phyloP scores from a whole-genome alignment of 2,113 vertebrate species.

The Mobula hypostoma region DNA sequence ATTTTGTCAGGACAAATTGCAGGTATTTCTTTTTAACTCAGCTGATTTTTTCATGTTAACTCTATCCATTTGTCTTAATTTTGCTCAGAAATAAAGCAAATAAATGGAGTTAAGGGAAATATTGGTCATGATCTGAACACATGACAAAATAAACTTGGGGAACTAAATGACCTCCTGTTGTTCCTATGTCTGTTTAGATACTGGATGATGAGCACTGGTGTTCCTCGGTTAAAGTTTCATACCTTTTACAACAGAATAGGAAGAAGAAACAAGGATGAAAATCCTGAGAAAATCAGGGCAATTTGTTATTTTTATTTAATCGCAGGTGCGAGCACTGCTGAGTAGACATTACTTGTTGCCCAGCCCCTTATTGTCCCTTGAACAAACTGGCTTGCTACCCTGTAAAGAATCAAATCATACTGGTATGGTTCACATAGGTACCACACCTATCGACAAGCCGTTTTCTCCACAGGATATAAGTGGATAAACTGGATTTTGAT shows the following conservation, averaged over 20 bases:
- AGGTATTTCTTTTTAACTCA: not conserved
- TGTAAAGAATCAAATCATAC: too few relatives aligned
- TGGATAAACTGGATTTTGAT: too few relatives aligned
- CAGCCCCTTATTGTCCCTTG: too few relatives aligned
- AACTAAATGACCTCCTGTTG: not conserved
- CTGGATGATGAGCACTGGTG: not conserved
- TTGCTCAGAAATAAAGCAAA: not conserved
- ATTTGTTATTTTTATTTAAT: not conserved
- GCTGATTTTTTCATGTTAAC: too few relatives aligned
- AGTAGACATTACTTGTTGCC: too few relatives aligned
- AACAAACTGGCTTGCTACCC: too few relatives aligned
- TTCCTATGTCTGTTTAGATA: not conserved
- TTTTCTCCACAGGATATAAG: too few relatives aligned
- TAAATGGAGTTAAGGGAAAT: not conserved
- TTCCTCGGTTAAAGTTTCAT: not conserved
- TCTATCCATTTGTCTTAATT: too few relatives aligned
- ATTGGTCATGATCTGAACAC: not conserved
- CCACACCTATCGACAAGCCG: too few relatives aligned
- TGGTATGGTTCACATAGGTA: too few relatives aligned
- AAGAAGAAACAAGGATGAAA: not conserved
- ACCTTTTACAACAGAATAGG: not conserved
- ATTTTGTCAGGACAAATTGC: not conserved
- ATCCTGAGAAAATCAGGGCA: not conserved
- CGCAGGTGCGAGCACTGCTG: too few relatives aligned
- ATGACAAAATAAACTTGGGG: not conserved